Conservation (phyloP, 2,113 vertebrate species). For the Aspiorhynchus laticeps region DNA sequence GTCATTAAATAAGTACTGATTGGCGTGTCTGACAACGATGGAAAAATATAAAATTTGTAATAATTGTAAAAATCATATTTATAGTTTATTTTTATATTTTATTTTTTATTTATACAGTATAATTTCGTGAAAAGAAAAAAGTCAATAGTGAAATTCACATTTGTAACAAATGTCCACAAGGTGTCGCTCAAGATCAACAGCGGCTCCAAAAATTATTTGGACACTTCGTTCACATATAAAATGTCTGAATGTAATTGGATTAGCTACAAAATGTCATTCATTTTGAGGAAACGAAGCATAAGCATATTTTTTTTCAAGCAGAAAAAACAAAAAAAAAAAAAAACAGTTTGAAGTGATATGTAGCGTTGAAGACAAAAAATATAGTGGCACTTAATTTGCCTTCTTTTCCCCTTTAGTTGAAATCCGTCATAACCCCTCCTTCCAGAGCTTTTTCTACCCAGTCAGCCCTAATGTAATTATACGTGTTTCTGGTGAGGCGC, state of each 20-base stretch:
- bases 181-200: neutral
- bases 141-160: neutral
- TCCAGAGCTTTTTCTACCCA: slow-evolving; percentile 32
- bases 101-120: too few species aligned
- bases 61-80: neutral
- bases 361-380: neutral
- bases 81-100: neutral
- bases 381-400: neutral
- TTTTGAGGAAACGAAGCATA: neutral
- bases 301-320: neutral
- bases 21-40: too few species aligned
- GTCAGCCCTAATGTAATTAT: slow-evolving; percentile 43
- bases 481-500: neutral
- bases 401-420: neutral
- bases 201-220: neutral
- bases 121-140: too few species aligned
- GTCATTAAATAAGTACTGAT: neutral
- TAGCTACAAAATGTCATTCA: neutral
- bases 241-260: neutral
- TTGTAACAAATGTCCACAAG: neutral
- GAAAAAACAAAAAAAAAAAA: neutral
- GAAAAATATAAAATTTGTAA: too few species aligned
- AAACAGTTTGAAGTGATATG: neutral
- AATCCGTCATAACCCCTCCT: slow-evolving; percentile 10
- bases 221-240: neutral